Evolutionary conservation across 2,888 invertebrate genomes (phyloP), one percentile per base, ranked within the genome.

Genomic region (Spatulosminthurus flaviceps): DNA sequence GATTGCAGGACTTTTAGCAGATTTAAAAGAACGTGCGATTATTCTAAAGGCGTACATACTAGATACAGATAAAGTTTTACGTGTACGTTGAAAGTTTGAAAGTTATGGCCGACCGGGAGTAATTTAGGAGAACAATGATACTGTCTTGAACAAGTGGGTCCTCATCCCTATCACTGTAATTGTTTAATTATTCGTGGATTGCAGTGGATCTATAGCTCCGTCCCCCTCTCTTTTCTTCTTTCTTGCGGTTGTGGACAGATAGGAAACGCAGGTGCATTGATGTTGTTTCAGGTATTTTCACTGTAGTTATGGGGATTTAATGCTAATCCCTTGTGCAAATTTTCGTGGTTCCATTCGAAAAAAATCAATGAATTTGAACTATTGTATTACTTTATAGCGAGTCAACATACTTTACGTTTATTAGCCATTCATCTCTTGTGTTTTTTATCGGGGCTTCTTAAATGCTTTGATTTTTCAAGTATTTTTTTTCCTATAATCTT

Each of bases 291-390:
- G 5, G 51, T 19, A 19, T 51, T 51, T 51, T 51, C 51, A 5
- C 51, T 51, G 51, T 51, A 19, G 16, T 51, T 64, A 64, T 64
- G 64, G 64, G 64, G 16, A 64, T 64, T 64, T 64, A 64, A 64
- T 64, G 64, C 24, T 24, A 64, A 64, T 64, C 4, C 64, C 24
- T 51, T 51, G 7, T 41, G 51, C 51, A 51, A 51, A 51, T 51
- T 51, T 51, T 51, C 9, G n/a, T 51, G 51, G 51, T 51, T 51
- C 51, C 51, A 11, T 16, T 11, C 51, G 9, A 51, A 51, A 51
- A 51, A n/a, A 51, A 11, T 51, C 51, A 51, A 51, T 51, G 51
- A 51, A 51, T 19, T 51, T 51, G 51, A 51, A 51, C 51, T 16
- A 51, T n/a, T 51, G 16, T 51, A 41, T 9, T 41, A 19, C 51